phyloP scores from a whole-genome alignment of 2,113 vertebrate genomes.

The Copsychus sechellarum region DNA sequence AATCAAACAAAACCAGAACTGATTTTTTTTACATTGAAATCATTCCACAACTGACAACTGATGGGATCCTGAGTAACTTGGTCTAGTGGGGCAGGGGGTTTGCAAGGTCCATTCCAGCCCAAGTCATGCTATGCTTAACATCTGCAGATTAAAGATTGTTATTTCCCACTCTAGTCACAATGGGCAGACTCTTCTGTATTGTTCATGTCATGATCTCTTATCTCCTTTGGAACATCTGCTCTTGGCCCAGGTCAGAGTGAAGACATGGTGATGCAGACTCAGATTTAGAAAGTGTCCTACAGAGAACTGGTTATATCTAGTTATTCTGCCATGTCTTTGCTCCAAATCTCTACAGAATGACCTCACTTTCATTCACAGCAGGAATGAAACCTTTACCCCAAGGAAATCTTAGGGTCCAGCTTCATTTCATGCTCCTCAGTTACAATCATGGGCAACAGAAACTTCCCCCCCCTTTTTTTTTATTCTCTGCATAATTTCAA shows the following conservation, averaged over 20 bases:
- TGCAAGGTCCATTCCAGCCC: background rate
- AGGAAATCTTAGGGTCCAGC: background rate
- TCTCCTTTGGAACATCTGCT: too few species aligned
- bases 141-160: background rate
- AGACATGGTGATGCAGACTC: too few species aligned
- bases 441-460: background rate
- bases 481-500: background rate
- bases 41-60: background rate
- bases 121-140: background rate
- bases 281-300: background rate
- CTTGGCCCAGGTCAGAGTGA: too few species aligned
- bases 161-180: background rate
- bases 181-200: background rate
- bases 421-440: background rate
- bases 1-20: background rate
- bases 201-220: too few species aligned
- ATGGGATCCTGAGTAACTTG: background rate
- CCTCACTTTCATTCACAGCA: background rate
- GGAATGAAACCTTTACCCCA: background rate
- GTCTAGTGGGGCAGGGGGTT: background rate
- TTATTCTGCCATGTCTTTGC: background rate
- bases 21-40: background rate
- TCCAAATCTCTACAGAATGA: background rate
- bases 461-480: rapidly evolving
- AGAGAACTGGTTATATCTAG: background rate